phyloP scores from a whole-genome alignment of 2,888 invertebrate genomes.

The Kryphioiulus occultus region DNA sequence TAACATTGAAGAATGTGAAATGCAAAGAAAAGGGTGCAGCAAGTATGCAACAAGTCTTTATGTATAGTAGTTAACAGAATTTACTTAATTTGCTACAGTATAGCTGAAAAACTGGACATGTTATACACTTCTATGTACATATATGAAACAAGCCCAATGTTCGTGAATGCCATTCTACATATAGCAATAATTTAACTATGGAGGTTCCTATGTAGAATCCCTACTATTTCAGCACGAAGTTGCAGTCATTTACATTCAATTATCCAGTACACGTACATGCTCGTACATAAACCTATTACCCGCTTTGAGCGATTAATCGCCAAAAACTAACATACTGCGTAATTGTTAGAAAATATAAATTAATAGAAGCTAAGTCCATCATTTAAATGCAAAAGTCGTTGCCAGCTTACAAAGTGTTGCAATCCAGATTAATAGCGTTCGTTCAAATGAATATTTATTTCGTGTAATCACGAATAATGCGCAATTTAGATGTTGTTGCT shows the following conservation, averaged over 20 bases:
- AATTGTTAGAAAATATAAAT: conserved; percentile 32
- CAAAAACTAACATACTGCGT: background rate
- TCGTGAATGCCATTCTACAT: too few species aligned
- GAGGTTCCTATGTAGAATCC: too few species aligned
- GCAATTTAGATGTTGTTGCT: conserved; percentile 40
- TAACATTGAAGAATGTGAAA: background rate
- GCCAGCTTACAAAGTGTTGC: conserved; percentile 32
- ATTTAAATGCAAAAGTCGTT: conserved; percentile 39
- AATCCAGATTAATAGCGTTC: conserved; percentile 27
- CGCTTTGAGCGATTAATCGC: background rate
- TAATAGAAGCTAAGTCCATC: conserved; percentile 9
- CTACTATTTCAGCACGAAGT: too few species aligned
- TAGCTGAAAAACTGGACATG: too few species aligned
- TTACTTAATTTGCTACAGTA: too few species aligned
- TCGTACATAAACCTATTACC: background rate
- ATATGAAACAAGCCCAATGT: too few species aligned
- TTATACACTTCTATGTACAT: too few species aligned
- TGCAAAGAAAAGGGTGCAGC: background rate
- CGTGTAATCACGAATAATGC: conserved; percentile 34
- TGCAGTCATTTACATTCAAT: background rate
- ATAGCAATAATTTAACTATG: too few species aligned
- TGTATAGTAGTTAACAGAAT: too few species aligned
- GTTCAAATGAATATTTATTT: conserved; percentile 39
- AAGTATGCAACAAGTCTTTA: background rate
- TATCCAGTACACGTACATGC: background rate